Evolutionary conservation across 2,797 vertebrate species (phyloP), one percentile per base, ranked within the genome.

Genomic region (Labeo calbasu): DNA sequence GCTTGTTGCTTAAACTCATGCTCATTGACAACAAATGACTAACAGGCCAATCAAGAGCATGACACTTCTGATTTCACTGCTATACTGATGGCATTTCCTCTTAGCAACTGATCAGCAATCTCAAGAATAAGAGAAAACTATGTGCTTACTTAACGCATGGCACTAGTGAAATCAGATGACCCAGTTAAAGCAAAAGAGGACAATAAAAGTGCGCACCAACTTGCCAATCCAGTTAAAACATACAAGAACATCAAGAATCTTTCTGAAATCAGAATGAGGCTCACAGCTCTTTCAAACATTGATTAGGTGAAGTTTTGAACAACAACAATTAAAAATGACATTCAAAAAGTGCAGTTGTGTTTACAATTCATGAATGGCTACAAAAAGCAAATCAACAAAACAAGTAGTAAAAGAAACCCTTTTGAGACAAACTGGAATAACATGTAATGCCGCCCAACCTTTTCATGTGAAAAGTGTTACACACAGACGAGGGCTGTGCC

Each of bases 281-380:
- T 25, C 32, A 14, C 6, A 68, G 68, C 69, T 19, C 68, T 32
- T 50, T 15, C 28, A 36, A 11, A 65, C 63, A 77, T 40, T 32
- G 76, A 66, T 79, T 70, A 79, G 23, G 75, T 25, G n/a, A 78
- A 19, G 63, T 40, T 66, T 36, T 36, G 32, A 36, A 36, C 32
- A 36, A 36, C 32, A 36, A 36, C 32, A 36, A 2, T 36, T 36
- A 36, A 36, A 36, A 91, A 80, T 84, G 80, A 81, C 59, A 25
- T 81, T 73, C 51, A 85, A 80, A 76, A 6, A 7, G 68, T 5
- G 78, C 50, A 86, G 81, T 8, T 3, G 11, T 6, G 5, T 53
- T n/a, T 61, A 72, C 28, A n/a, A 28, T 40, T 63, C 63, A 53
- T 70, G 61, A 86, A 55, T 10, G 17, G 28, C 28, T 83, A 61